Percentiles rank a stretch among this genome's conserved stretches.
Evolutionary conservation across 2,797 vertebrate genomes (phyloP).

Genomic region (Cossypha niveicapilla): DNA sequence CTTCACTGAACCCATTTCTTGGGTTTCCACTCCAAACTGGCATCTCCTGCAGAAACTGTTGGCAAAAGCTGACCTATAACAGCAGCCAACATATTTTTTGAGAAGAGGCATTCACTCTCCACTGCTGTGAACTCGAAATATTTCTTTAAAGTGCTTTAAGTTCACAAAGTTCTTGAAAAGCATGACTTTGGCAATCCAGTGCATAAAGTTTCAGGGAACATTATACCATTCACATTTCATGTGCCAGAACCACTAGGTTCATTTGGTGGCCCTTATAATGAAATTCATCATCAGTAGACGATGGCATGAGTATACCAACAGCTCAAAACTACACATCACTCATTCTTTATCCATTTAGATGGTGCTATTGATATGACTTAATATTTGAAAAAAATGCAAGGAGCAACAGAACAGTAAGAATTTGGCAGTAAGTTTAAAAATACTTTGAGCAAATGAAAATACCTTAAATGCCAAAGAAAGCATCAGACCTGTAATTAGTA

Average conservation of each 20-base stretch:
- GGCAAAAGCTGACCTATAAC: conserved; percentile 32
- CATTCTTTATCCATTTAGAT: background rate
- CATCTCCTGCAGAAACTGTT: conserved; percentile 32
- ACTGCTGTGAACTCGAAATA: background rate
- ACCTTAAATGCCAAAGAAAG: background rate
- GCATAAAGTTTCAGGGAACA: background rate
- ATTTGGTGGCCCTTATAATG: background rate
- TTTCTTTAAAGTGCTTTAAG: conserved; percentile 16
- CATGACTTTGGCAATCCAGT: background rate
- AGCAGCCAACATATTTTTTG: conserved; percentile 25
- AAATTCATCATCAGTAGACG: background rate
- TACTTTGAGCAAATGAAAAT: background rate
- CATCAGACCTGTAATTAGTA: background rate
- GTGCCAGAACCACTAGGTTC: background rate
- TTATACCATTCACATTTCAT: background rate
- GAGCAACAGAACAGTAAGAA: background rate
- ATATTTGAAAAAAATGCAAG: background rate
- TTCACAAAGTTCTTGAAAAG: conserved; percentile 44
- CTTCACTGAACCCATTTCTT: conserved; percentile 6
- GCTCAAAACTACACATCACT: background rate
- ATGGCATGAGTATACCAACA: background rate
- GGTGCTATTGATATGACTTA: background rate
- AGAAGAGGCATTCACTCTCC: background rate
- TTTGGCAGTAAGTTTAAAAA: background rate
- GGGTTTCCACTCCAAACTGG: conserved; percentile 54